A percentile compares a stretch with the other conserved stretches of the same genome.
These are phyloP conservation scores for Trisateles emortualis DNA, from an alignment of 2,888 invertebrate species.

Conservation along the genomic window DNA sequence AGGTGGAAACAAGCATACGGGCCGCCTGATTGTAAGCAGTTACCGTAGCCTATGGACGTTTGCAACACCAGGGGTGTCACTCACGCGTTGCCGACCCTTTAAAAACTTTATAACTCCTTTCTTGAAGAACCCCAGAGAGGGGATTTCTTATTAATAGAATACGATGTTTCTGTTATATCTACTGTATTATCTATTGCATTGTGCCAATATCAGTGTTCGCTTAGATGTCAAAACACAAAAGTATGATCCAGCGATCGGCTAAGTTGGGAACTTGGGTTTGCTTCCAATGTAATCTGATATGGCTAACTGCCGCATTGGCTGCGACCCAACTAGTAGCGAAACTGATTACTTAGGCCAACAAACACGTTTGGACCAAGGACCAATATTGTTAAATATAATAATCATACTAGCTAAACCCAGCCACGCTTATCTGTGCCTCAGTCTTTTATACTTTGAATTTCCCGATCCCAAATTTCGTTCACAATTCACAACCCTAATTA, in stretches of 20 bases:
- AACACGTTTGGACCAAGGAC: background rate
- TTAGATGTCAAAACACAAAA: slow-evolving; percentile 5
- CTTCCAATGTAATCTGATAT: slow-evolving; percentile 17
- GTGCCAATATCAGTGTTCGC: background rate
- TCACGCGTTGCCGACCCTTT: too few species aligned
- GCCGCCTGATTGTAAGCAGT: too few species aligned
- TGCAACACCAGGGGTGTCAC: too few species aligned
- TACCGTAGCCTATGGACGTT: too few species aligned
- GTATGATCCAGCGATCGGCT: background rate
- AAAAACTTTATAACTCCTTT: too few species aligned
- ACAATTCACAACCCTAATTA: too few species aligned
- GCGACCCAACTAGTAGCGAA: slow-evolving; percentile 2
- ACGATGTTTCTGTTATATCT: background rate
- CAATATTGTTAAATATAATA: background rate
- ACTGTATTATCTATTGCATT: background rate
- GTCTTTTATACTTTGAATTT: too few species aligned
- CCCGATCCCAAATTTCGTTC: too few species aligned
- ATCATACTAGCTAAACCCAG: background rate
- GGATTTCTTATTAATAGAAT: too few species aligned
- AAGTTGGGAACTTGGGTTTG: slow-evolving; percentile 7
- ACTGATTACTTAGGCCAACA: background rate
- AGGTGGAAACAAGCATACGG: too few species aligned
- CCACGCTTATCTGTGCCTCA: too few species aligned
- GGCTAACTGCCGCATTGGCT: slow-evolving; percentile 11
- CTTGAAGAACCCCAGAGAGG: too few species aligned